Base-by-base conservation (phyloP, 2,113 vertebrate species). In the Takifugu bimaculatus region DNA sequence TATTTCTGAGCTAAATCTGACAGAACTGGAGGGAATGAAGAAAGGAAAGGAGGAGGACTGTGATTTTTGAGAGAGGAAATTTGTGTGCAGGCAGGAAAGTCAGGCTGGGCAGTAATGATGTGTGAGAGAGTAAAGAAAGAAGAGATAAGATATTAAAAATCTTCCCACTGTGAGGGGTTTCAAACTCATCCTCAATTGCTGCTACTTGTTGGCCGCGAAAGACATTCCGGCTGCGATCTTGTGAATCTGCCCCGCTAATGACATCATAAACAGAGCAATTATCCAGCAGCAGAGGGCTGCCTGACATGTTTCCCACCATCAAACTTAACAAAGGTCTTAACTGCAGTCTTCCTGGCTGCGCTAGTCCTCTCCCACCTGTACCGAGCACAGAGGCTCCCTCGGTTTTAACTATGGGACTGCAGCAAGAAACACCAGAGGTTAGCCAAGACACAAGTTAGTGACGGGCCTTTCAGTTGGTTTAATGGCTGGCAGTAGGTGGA, bases 181-280 rank as follows among this genome's bases (percentile, higher is more conserved):
- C 68, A 67, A 50, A 55, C 32, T 62, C 26, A 45, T 32, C 12
- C 45, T 67, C 26, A 43, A 44, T 42, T 7, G 47, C 52, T 44
- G 42, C 51, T 44, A 35, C 55, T 65, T 65, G 52, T 56, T 45
- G 58, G 68, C 69, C 74, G 61, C 72, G 62, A 76, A 57, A 73
- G 73, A 76, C 60, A 74, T 86, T 76, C 74, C 66, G 75, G 58
- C 74, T 80, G 82, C 75, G 83, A 77, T 81, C 74, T 65, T 75
- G 75, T 83, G 70, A 82, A 84, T 74, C 32, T 10, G 63, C 72
- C 61, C 65, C 70, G 84, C 60, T 83, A 83, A 86, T 66, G 76
- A 68, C 80, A 79, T 72, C 66, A 77, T 83, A 81, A 87, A 87
- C 79, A 77, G 76, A 70, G 77, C 72, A 75, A 87, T 88, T 88